Base-by-base conservation (phyloP, 2,113 vertebrate species). In the Eurypyga helias region DNA sequence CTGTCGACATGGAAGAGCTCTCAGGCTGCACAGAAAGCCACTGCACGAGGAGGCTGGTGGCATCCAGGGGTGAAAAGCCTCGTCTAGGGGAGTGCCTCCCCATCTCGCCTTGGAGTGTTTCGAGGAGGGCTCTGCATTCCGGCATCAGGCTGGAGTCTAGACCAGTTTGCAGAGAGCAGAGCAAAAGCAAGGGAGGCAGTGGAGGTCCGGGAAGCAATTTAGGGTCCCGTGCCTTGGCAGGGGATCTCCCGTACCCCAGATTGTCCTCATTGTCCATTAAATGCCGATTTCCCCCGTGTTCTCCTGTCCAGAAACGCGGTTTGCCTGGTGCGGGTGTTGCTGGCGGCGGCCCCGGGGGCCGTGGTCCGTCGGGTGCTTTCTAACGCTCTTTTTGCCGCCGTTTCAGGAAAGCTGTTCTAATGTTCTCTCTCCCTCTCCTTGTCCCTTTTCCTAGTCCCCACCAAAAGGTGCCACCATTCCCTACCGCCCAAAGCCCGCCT, bases 401-500 rank as follows among this genome's bases (percentile, higher is more conserved):
- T 98, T 97, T 93, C 95, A 96, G 98, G 92, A 97, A 96, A 97
- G 94, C 90, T 95, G 77, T 96, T 98, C 98, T 99, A 99, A 99
- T 96, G 90, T 97, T 98, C 92, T 99, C 97, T 99, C 98, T 98
- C 96, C 98, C 98, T 99, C 95, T 99, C 98, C 98, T 98, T 97
- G 96, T 98, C 98, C 98, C 96, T 98, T 98, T 96, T 99, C 98
- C 98, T 98, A 99, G 99, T 99, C 99, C 98, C 99, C 99, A 99
- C 99, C 99, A 96, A 99, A 99, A 99, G 99, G 99, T 99, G 99
- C 99, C 98, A 99, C 99, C 98, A 99, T 99, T 97, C 99, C 99
- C 97, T 99, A 99, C 98, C 99, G 99, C 98, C 99, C 99, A 98
- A 99, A 99, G 99, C 99, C 99, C 96, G 99, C 99, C 99, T 99